Percentiles rank a stretch among this genome's conserved stretches.
phyloP scores from a whole-genome alignment of 2,113 vertebrate genomes.

The Laterallus jamaicensis region DNA sequence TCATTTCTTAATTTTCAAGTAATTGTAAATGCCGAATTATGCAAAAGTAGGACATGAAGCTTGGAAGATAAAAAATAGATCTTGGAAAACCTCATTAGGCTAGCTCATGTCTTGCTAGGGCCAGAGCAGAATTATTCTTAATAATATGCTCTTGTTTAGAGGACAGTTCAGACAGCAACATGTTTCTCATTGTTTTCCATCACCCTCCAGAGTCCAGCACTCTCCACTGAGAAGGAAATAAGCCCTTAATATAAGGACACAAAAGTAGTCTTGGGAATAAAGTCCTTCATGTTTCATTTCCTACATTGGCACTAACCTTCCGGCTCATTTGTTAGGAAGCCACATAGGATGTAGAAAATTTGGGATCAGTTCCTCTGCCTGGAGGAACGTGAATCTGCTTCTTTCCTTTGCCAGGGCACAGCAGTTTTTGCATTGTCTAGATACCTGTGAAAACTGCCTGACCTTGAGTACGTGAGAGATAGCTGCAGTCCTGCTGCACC shows the following conservation, averaged over 20 bases:
- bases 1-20: slow-evolving; percentile 7
- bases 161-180: background rate
- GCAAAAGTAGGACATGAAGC: background rate
- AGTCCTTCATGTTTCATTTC: background rate
- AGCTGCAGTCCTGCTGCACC: background rate
- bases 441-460: background rate
- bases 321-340: background rate
- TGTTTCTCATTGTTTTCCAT: background rate
- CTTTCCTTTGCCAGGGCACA: background rate
- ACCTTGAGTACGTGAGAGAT: background rate
- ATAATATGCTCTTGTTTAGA: background rate
- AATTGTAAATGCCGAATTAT: background rate
- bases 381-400: background rate
- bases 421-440: background rate
- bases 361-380: background rate
- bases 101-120: background rate
- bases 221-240: background rate
- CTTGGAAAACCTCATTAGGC: slow-evolving; percentile 15
- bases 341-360: background rate
- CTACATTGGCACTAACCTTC: background rate
- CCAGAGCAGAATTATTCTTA: background rate
- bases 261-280: background rate
- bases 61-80: background rate
- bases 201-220: background rate
- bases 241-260: background rate